Base-by-base conservation (phyloP, 1,140 invertebrate species). In the Drosophila kohkoa region DNA sequence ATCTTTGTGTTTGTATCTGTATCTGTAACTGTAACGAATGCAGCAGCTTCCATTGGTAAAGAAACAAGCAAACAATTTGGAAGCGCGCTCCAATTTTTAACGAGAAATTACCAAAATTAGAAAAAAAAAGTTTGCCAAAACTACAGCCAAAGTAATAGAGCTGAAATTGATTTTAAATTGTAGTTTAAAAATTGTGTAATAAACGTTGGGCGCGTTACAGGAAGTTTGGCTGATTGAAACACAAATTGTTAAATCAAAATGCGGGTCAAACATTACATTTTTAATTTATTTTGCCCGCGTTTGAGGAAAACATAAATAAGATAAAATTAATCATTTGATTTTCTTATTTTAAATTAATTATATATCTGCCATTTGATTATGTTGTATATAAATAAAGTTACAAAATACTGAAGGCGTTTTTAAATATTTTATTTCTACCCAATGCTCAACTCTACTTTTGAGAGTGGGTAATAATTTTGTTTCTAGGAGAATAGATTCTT, bases 111-210 rank as follows among this genome's bases (percentile, higher is more conserved):
- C 70, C 82, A 68, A 85, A 85, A 85, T 85, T 85, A 81, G 81
- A 85, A 82, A 85, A 83, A 68, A 85, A 68, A 71, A 11, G 67
- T 65, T 72, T 66, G 52, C 73, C 48, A 75, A 66, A 75, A 54
- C 64, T 70, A 57, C 74, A 78, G 65, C 38, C 64, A 68, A 66
- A 79, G 67, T 69, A 82, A 87, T 87, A 82, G 67, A 79, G 49
- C 35, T 57, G 10, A 65, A 87, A 86, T 87, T 86, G 82, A 87
- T 85, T 83, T 85, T 73, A 62, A 83, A 83, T 67, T 76, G 71
- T 35, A 46, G 43, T 49, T 43, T 48, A 45, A 41, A 58, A 51
- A 62, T 76, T 85, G 63, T 75, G 75, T 86, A 85, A 83, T 45
- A 70, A 51, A 43, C 64, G 35, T 25, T 35, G 48, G 32, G 51